Conservation (phyloP, 2,888 invertebrate species). For the Nephrotoma guestfalica region DNA sequence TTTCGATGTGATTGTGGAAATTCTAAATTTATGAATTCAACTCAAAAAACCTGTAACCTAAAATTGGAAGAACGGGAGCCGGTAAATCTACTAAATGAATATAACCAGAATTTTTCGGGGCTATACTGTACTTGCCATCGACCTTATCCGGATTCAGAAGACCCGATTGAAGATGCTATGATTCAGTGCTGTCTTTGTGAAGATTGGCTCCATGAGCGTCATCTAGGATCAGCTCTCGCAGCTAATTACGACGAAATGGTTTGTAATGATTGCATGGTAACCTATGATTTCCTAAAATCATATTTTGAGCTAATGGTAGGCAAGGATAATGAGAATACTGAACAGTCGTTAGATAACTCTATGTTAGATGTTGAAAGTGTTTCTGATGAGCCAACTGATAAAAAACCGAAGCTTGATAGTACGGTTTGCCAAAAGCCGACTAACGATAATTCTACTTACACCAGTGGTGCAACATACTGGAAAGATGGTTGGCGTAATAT, state of each 20-base stretch:
- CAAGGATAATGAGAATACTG: conserved; percentile 2
- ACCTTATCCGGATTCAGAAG: conserved; percentile 90
- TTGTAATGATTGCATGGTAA: conserved; percentile 63
- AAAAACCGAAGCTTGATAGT: background rate
- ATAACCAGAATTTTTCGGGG: conserved; percentile 92
- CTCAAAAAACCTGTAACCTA: conserved; percentile 46
- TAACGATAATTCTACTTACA: background rate
- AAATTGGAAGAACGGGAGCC: conserved; percentile 36
- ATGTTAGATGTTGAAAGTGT: background rate
- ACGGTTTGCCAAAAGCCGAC: background rate
- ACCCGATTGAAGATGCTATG: conserved; percentile 75
- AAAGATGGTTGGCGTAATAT: conserved; percentile 58
- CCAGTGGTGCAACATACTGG: conserved; percentile 57
- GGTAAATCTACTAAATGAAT: conserved; percentile 55
- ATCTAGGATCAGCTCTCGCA: conserved; percentile 46
- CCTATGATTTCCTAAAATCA: conserved; percentile 56
- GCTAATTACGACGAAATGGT: conserved; percentile 67
- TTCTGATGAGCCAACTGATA: background rate
- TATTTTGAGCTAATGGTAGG: conserved; percentile 38
- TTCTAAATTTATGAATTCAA: conserved; percentile 45
- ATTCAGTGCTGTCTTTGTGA: conserved; percentile 93
- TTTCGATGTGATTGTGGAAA: conserved; percentile 95
- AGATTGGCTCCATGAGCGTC: conserved; percentile 89
- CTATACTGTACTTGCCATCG: conserved; percentile 81
- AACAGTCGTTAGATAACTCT: background rate